A percentile compares a stretch with the other conserved stretches of the same genome.
Evolutionary conservation across 2,888 invertebrate genomes (phyloP).

Genomic region (Dolomedes plantarius): DNA sequence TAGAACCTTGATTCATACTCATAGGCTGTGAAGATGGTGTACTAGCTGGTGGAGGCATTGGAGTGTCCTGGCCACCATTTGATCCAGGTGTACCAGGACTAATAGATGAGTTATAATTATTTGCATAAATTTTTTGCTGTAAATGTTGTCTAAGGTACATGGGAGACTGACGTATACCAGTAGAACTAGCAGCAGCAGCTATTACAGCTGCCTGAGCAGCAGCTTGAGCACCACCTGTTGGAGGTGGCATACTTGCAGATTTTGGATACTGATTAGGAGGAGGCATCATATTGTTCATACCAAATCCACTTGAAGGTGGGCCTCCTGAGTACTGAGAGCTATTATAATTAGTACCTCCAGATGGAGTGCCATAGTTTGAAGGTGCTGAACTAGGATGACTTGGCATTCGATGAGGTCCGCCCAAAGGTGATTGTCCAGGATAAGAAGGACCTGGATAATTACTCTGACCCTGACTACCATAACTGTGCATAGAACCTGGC

Average conservation of each 20-base stretch:
- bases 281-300: slow-evolving; percentile 73
- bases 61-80: slow-evolving; percentile 41
- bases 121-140: slow-evolving; percentile 74
- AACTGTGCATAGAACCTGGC: slow-evolving; percentile 70
- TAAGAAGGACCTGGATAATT: slow-evolving; percentile 61
- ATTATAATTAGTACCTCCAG: slow-evolving; percentile 33
- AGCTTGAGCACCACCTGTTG: slow-evolving; percentile 73
- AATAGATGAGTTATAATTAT: slow-evolving; percentile 53
- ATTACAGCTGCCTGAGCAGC: slow-evolving; percentile 74
- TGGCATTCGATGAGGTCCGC: slow-evolving; percentile 37
- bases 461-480: slow-evolving; percentile 70
- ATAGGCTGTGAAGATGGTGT: slow-evolving; percentile 58
- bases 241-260: slow-evolving; percentile 53
- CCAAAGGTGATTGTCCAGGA: slow-evolving; percentile 37
- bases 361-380: slow-evolving; percentile 30
- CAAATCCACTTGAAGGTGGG: slow-evolving; percentile 37
- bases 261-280: slow-evolving; percentile 73
- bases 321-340: slow-evolving; percentile 42
- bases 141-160: slow-evolving; percentile 83
- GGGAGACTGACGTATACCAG: slow-evolving; percentile 74
- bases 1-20: slow-evolving; percentile 37
- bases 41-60: slow-evolving; percentile 63
- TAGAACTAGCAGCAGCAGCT: slow-evolving; percentile 74
- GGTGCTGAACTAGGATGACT: slow-evolving; percentile 36
- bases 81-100: slow-evolving; percentile 46